Evolutionary conservation across 2,113 vertebrate genomes (phyloP), one percentile per base, ranked within the genome.

Genomic region (Dicaeum eximium): DNA sequence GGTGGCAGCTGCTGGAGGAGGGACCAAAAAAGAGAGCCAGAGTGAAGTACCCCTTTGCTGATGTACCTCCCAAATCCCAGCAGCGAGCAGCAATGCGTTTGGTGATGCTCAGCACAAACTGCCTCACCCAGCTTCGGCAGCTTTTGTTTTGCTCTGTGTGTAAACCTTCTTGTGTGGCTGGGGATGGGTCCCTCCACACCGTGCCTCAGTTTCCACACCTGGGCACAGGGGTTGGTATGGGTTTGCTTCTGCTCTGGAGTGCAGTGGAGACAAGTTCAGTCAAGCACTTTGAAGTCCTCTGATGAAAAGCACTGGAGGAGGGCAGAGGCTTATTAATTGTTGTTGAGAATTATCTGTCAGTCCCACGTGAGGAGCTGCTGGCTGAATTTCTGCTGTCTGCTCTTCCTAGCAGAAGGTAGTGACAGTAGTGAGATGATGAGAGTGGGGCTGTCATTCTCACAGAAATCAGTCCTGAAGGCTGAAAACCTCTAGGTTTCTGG

Each of bases 241-340:
- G 0, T 88, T 88, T 83, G 22, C 35, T 88, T 47, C 47, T 0
- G 0, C 61, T 78, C 47, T 71, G 44, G 44, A 88, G 71, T 13
- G 15, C 1, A 0, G 44, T 38, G 37, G 35, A 88, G 60, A 51
- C 20, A 66, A 86, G 54, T 71, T 90, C 35, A 27, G 79, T 90
- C 37, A 64, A 83, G 60, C 64, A 56, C 82, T 86, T 92, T 42
- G 60, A 86, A 90, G 75, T 74, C 60, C 40, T 94, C 62, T 72
- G 80, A 37, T 84, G 66, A 82, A 78, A 86, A 94, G 58, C 8
- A 1, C 50, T 47, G 42, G 37, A 82, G 66, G 89, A 92, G 78
- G 74, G 58, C 78, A 88, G 74, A 82, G 22, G 47, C 47, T 95
- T 95, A 95, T 86, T 96, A 96, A 92, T 93, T 93, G 91, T 80